Evolutionary conservation across 2,113 vertebrate species (phyloP).

Genomic region (Castor canadensis): DNA sequence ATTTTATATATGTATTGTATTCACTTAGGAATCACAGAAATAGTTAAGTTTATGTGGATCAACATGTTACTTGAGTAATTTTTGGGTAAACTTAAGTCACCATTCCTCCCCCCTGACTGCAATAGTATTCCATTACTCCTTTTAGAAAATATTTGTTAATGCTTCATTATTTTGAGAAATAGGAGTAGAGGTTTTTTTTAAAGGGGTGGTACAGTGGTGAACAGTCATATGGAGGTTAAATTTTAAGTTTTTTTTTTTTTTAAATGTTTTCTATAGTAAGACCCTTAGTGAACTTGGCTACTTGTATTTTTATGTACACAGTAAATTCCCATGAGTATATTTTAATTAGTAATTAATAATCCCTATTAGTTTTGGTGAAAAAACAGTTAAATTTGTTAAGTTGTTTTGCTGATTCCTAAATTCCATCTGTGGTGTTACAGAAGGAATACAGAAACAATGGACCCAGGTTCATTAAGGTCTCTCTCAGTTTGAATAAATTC

Average conservation of each 20-base stretch:
- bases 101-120: not conserved
- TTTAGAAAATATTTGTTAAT: conserved; percentile 28
- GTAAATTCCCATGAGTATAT: conserved; percentile 25
- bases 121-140: not conserved
- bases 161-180: conserved; percentile 16
- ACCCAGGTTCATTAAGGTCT: not conserved
- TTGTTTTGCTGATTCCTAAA: conserved; percentile 44
- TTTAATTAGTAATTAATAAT: conserved; percentile 34
- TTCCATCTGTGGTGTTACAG: not conserved
- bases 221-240: not conserved
- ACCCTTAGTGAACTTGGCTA: not conserved
- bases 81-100: not conserved
- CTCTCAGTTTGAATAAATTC: not conserved
- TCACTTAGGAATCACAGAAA: not conserved
- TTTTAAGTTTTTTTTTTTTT: not conserved
- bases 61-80: not conserved
- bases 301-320: not conserved
- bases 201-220: not conserved
- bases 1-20: not conserved
- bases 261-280: not conserved
- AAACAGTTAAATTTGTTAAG: conserved; percentile 1
- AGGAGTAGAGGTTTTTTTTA: not conserved
- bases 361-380: conserved; percentile 28
- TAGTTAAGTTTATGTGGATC: not conserved
- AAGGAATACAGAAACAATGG: not conserved